Conservation (phyloP, 1,140 invertebrate genomes). For the Druon quercuslanigerum region DNA sequence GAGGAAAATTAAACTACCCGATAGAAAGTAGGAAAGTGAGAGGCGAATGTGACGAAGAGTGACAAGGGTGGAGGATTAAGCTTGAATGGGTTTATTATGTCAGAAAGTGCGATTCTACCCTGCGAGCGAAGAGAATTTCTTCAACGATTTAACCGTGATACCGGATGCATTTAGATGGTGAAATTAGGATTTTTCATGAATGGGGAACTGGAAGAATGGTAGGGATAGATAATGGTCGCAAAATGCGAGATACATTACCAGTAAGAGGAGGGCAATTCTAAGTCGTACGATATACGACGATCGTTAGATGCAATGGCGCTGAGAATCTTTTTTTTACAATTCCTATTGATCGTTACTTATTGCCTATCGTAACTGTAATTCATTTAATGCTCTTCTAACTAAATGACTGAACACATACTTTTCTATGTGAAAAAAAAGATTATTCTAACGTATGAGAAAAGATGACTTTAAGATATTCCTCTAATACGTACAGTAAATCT, state of each 20-base stretch:
- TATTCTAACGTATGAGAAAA: too few relatives aligned
- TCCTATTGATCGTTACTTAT: slow-evolving; percentile 13
- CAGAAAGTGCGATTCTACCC: slow-evolving; percentile 53
- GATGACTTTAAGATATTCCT: neutral
- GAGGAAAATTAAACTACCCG: neutral
- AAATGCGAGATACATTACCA: slow-evolving; percentile 35
- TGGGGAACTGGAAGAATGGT: slow-evolving; percentile 31
- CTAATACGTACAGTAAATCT: too few relatives aligned
- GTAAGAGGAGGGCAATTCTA: neutral
- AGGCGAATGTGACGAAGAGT: slow-evolving; percentile 10
- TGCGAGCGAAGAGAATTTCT: slow-evolving; percentile 53
- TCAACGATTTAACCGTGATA: slow-evolving; percentile 55
- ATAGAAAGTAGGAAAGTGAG: neutral
- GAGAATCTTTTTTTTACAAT: slow-evolving; percentile 31
- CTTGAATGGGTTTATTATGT: slow-evolving; percentile 65
- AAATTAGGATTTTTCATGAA: slow-evolving; percentile 65
- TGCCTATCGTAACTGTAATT: neutral
- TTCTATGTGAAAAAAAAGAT: neutral
- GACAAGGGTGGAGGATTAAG: slow-evolving; percentile 54
- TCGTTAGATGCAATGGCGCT: slow-evolving; percentile 33
- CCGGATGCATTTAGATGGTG: slow-evolving; percentile 66
- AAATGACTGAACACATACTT: neutral
- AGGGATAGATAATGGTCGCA: slow-evolving; percentile 35
- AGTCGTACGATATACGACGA: neutral
- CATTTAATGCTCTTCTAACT: slow-evolving; percentile 4